Base-by-base conservation (phyloP, 1,140 invertebrate species). In the Drosophila nikananu region DNA sequence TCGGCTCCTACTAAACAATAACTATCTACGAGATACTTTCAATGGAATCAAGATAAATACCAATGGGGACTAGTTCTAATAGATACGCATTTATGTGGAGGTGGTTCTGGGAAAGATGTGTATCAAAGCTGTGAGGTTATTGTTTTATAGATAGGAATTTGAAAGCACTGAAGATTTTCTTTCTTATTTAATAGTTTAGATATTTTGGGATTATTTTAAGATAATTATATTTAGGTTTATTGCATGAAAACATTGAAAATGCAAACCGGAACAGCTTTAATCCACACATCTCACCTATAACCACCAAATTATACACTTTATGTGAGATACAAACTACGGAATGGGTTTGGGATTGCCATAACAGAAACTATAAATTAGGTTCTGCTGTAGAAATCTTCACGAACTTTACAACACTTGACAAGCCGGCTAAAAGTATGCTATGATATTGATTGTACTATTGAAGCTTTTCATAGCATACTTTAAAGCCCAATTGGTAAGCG, bases 1-100 rank as follows among this genome's bases (percentile, higher is more conserved):
- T 46, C 17, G 32, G 27, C 25, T 39, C 8, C 48, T 62, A 60
- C 66, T 17, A 51, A 74, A 74, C 48, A 73, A 60, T 17, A 51
- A 75, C 68, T 75, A 75, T 75, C 32, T 75, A 73, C 58, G 46
- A 58, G 51, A 71, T 71, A 71, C 65, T 70, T 72, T 70, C 25
- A 10, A 46, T 21, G 30, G 4, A 66, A 63, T 66, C 59, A 5
- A 27, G 64, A 67, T 67, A 46, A 64, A 35, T 64, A 48, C 13
- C 42, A 48, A 67, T 48, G 35, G 15, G 27, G 21, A 63, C 30
- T 30, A 23, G 21, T 35, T 46, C 9, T 25, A 65, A 41, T n/a
- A n/a, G 27, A 44, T 17, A 25, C 19, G 9, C 13, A 17, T 63
- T 35, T 25, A 57, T 57, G 35, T 57, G 9, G 54, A 39, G 13